Percentiles rank a stretch among this genome's conserved stretches.
Evolutionary conservation across 2,113 vertebrate species (phyloP).

Genomic region (Zootoca vivipara): DNA sequence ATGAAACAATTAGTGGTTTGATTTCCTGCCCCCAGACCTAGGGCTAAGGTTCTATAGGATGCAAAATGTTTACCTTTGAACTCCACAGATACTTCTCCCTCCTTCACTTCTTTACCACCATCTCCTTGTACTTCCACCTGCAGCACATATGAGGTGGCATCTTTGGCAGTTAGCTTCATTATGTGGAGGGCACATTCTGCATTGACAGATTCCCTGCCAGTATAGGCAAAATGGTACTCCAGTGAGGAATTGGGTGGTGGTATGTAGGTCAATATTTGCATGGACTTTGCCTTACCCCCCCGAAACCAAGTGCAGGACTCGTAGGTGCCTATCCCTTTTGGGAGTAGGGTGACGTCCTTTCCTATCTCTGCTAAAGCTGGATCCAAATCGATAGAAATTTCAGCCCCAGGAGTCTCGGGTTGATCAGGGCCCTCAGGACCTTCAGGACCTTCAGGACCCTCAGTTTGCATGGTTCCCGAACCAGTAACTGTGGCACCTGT

Average conservation of each 20-base stretch:
- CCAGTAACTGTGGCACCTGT: too few relatives aligned
- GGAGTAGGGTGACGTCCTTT: not conserved
- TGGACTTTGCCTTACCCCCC: accelerated
- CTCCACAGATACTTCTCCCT: not conserved
- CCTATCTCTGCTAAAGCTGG: accelerated
- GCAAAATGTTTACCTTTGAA: not conserved
- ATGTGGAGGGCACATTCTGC: not conserved
- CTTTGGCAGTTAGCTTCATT: not conserved
- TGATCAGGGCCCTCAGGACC: too few relatives aligned
- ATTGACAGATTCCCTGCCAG: not conserved
- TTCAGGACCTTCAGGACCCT: too few relatives aligned
- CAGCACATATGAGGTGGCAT: not conserved
- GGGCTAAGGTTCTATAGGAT: not conserved
- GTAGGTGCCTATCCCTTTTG: not conserved
- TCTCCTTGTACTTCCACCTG: too few relatives aligned
- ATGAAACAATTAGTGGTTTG: too few relatives aligned
- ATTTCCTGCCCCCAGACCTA: too few relatives aligned
- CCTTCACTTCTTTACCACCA: too few relatives aligned
- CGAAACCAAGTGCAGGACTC: not conserved
- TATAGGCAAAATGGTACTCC: not conserved
- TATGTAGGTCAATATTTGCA: not conserved
- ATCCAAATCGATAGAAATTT: not conserved
- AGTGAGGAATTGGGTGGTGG: not conserved
- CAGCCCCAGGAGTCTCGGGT: accelerated
- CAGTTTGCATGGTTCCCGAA: too few relatives aligned